Evolutionary conservation across 2,797 vertebrate genomes (phyloP).

Genomic region (Pelobates cultripes): DNA sequence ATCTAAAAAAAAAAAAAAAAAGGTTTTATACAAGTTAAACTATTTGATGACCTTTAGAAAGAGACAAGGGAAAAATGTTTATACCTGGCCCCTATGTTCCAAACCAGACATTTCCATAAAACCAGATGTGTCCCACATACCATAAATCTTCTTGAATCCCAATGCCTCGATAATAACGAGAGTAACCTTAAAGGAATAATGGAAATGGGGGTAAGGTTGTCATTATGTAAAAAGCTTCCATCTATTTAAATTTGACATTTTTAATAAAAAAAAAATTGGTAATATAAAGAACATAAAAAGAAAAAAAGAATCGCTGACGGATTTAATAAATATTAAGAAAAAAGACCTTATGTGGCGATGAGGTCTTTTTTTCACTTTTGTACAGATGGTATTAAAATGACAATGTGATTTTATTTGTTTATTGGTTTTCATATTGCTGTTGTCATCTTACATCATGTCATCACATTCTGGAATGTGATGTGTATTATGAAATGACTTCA

Average conservation of each 20-base stretch:
- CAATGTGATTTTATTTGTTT: slow-evolving; percentile 31
- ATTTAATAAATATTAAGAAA: slow-evolving; percentile 5
- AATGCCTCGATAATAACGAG: slow-evolving; percentile 50
- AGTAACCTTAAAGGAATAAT: slow-evolving; percentile 55
- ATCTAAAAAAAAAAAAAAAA: slow-evolving; percentile 1
- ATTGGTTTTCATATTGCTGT: slow-evolving; percentile 21
- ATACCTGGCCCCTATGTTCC: slow-evolving; percentile 47
- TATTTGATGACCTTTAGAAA: slow-evolving; percentile 51
- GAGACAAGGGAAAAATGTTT: slow-evolving; percentile 49
- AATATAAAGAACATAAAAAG: slow-evolving; percentile 48
- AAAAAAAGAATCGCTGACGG: slow-evolving; percentile 35
- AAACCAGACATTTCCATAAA: slow-evolving; percentile 55
- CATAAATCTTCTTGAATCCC: slow-evolving; percentile 53
- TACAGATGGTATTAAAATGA: slow-evolving; percentile 19
- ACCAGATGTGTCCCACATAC: slow-evolving; percentile 51
- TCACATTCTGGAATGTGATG: slow-evolving; percentile 13
- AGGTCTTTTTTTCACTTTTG: slow-evolving; percentile 4
- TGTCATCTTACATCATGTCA: slow-evolving; percentile 7
- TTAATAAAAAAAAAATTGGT: slow-evolving; percentile 51
- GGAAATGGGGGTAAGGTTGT: slow-evolving; percentile 55
- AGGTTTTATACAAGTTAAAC: slow-evolving; percentile 42
- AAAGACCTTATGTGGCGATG: neutral
- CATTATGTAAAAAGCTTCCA: slow-evolving; percentile 55
- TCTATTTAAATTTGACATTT: slow-evolving; percentile 53
- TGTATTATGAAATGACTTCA: neutral